Base-by-base conservation (phyloP, 2,113 vertebrate species). In the Trematocara variabile region DNA sequence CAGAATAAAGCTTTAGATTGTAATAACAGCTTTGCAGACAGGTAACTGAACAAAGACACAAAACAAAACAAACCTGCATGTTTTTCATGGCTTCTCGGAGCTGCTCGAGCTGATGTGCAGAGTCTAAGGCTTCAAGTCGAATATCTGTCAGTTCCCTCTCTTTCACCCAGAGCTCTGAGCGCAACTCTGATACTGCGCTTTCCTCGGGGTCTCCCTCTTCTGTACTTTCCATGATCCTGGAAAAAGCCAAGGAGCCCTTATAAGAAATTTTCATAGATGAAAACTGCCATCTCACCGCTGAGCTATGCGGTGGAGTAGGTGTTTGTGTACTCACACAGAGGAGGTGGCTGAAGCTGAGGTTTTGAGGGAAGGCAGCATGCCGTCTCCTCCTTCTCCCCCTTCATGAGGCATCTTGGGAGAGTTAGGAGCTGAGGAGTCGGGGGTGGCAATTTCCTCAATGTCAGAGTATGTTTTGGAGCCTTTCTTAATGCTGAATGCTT, bases 401-500 rank as follows among this genome's bases (percentile, higher is more conserved):
- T 95, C 98, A 0, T 97, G 96, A 75, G 93, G 94, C 63, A 98
- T 96, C 91, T 99, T 99, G 8, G 98, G 98, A 22, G 98, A 99
- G 4, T 98, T 98, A 3, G 98, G 98, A 34, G 98, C 98, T 0
- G 98, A 99, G 0, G 98, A 99, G 90, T 99, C 98, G 0, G 98
- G 98, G 0, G 98, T 99, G 91, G 97, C 97, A 0, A 99, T 98
- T 93, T 99, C 98, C 94, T 99, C 98, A 0, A 99, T 99, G 91
- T 99, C 98, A 0, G 98, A 99, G 94, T 98, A 99, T 0, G 98
- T 98, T 95, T 99, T 99, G 79, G 97, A 93, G 4, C 98, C 98
- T 94, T 99, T 99, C 93, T 99, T 99, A 90, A 99, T 99, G 92
- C 97, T 99, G 96, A 99, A 99, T 28, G 98, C 98, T 90, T 99